Percentiles rank a stretch among this genome's conserved stretches.
phyloP scores from a whole-genome alignment of 2,113 vertebrate genomes.

The Dicentrarchus labrax region DNA sequence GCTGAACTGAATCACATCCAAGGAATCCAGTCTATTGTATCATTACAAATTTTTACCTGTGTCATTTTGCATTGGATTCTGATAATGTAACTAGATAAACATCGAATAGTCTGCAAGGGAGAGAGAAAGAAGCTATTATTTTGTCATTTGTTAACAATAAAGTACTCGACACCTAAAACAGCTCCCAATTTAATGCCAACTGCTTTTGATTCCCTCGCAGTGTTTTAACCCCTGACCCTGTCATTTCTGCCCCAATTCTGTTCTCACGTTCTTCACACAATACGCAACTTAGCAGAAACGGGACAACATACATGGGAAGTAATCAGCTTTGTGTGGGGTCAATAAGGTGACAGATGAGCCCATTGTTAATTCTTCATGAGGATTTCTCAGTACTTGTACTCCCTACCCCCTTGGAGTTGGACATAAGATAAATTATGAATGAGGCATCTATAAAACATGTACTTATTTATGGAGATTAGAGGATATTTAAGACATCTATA shows the following conservation, averaged over 20 bases:
- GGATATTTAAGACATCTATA: conserved; percentile 66
- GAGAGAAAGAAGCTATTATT: not conserved
- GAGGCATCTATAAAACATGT: conserved; percentile 67
- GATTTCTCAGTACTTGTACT: conserved; percentile 33
- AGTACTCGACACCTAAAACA: not conserved
- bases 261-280: not conserved
- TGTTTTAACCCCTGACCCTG: conserved; percentile 27
- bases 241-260: conserved; percentile 19
- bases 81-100: not conserved
- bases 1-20: not conserved
- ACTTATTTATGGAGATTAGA: conserved; percentile 74
- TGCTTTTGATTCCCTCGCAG: not conserved
- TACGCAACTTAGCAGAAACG: conserved; percentile 5
- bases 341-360: conserved; percentile 56
- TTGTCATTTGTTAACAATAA: not conserved
- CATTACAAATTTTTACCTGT: not conserved
- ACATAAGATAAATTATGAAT: conserved; percentile 63
- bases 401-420: conserved; percentile 2
- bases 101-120: not conserved
- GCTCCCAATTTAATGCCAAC: not conserved
- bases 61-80: not conserved
- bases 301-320: not conserved
- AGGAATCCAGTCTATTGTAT: not conserved
- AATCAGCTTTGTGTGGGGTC: conserved; percentile 62
- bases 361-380: conserved; percentile 58